Evolutionary conservation across 2,888 invertebrate species (phyloP).

Genomic region (Acanthosepion pharaonis): DNA sequence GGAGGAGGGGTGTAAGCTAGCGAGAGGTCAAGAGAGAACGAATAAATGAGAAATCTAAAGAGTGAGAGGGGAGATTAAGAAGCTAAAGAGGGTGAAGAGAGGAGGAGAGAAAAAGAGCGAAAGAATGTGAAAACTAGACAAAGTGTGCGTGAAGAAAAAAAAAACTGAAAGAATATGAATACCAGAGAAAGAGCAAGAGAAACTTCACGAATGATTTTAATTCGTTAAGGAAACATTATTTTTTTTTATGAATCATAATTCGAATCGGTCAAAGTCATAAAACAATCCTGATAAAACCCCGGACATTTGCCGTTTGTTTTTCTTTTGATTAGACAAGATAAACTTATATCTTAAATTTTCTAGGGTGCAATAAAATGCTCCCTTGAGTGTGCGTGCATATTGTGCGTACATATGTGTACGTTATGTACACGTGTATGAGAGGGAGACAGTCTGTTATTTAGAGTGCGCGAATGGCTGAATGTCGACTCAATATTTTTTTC

Average conservation of each 20-base stretch:
- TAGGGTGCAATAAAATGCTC: neutral
- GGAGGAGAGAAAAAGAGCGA: too few relatives aligned
- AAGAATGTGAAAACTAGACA: too few relatives aligned
- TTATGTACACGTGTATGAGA: neutral
- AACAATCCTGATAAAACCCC: neutral
- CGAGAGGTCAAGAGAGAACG: too few relatives aligned
- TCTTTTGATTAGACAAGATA: slow-evolving; percentile 33
- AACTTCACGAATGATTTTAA: neutral
- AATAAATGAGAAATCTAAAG: too few relatives aligned
- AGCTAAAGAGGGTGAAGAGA: too few relatives aligned
- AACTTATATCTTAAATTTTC: slow-evolving; percentile 33
- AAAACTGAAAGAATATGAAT: too few relatives aligned
- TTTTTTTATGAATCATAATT: neutral
- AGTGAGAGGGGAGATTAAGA: too few relatives aligned
- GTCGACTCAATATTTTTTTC: too few relatives aligned
- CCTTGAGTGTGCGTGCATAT: neutral
- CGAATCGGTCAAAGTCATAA: slow-evolving; percentile 33
- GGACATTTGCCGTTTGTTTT: neutral
- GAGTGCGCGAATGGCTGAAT: too few relatives aligned
- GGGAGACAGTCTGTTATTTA: too few relatives aligned
- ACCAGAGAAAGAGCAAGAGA: neutral
- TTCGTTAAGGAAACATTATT: neutral
- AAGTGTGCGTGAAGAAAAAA: too few relatives aligned
- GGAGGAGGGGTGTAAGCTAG: too few relatives aligned
- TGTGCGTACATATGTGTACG: neutral